Conservation (phyloP, 2,113 vertebrate genomes). For the Thermophis baileyi region DNA sequence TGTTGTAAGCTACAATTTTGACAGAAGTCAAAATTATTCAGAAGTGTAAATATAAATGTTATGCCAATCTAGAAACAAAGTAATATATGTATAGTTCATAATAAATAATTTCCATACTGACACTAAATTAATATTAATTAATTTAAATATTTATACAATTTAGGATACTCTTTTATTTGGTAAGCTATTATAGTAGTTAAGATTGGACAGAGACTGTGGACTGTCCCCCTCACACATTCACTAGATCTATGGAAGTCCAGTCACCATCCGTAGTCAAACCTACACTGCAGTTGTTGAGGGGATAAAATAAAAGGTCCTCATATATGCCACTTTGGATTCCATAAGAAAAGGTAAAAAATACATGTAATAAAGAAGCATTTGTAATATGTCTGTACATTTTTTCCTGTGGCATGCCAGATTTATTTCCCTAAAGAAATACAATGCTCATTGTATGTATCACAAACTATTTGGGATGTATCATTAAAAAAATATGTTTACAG, state of each 20-base stretch:
- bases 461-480: neutral
- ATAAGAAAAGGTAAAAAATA: constrained; percentile 9
- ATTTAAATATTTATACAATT: neutral
- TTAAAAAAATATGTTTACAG: constrained; percentile 43
- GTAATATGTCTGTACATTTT: neutral
- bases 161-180: neutral
- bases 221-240: neutral
- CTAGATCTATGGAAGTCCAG: neutral
- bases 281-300: neutral
- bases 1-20: neutral
- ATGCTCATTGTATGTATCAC: neutral
- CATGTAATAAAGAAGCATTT: neutral
- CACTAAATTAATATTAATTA: neutral
- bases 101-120: neutral
- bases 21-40: neutral
- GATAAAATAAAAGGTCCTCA: neutral
- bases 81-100: neutral
- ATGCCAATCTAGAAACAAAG: neutral
- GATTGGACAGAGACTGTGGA: neutral
- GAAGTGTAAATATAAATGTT: neutral
- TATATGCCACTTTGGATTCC: neutral
- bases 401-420: neutral
- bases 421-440: neutral
- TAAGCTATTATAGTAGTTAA: neutral
- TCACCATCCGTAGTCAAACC: neutral